Evolutionary conservation across 64 coral and sea anemone genomes (phyloP), one percentile per base, ranked within the genome.

Genomic region (Pachyseris speciosa): DNA sequence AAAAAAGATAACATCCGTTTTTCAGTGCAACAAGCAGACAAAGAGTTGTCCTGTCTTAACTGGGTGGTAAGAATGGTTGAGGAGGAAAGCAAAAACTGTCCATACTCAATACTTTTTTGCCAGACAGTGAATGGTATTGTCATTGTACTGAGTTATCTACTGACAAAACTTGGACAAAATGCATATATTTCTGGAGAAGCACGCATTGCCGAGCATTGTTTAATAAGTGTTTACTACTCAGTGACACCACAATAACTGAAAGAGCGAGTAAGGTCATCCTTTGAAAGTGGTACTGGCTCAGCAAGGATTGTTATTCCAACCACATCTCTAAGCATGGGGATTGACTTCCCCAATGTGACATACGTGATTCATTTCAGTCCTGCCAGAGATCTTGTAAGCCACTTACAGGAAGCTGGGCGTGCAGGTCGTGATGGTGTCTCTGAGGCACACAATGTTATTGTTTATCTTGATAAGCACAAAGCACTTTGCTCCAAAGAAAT

Each of bases 1-100:
- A 90, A 80, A 19, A 90, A 80, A 7, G 58, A 80, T 5, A 90
- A 80, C 50, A 90, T 90, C 8, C 4, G 87, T 7, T 90, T 80
- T 55, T 66, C 74, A 30, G 9, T 90, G 0, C 9, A 67, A 2
- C 13, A 19, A 41, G n/a, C 55, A 4, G 87, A 90, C 39, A 90
- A 90, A 45, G 13, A 80, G 16, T 41, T 90, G 9, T 6, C 20
- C 10, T 90, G 73, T 67, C 49, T 90, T 0, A 31, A 90, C 42
- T 90, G 87, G 74, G 29, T 90, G 29, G 86, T 89, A 5, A 52
- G 42, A 77, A 28, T 77, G 52, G 16, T 77, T 34, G 26, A 9
- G 64, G 2, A 37, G 16, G 40, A 69, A 32, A 19, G 44, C 15
- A 28, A 90, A 70, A 28, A 78, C 17, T 69, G 51, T 32, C 63